phyloP scores from a whole-genome alignment of 2,888 invertebrate genomes.

The Schrankia costaestrigalis region DNA sequence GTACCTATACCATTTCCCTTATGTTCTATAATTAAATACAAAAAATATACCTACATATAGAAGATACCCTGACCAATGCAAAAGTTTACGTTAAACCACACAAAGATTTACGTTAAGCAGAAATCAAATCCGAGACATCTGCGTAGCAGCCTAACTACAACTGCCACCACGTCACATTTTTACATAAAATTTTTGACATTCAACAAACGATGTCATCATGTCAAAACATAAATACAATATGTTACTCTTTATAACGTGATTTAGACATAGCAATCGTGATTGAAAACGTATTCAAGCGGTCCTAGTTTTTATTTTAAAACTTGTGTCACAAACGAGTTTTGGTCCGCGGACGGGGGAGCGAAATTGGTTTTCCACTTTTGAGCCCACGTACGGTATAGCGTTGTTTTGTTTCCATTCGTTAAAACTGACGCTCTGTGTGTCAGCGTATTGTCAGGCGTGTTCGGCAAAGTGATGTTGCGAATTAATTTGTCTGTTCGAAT shows the following conservation, averaged over 20 bases:
- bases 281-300: constrained; percentile 35
- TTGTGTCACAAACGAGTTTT: constrained; percentile 40
- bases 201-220: too few relatives aligned
- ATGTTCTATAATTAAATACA: too few relatives aligned
- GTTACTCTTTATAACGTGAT: constrained; percentile 2
- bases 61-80: too few relatives aligned
- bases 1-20: too few relatives aligned
- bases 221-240: too few relatives aligned
- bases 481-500: constrained; percentile 15
- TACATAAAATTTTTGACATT: too few relatives aligned
- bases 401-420: constrained; percentile 40
- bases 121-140: too few relatives aligned
- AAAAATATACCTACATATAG: too few relatives aligned
- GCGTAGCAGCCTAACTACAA: too few relatives aligned
- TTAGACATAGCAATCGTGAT: constrained; percentile 20
- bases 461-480: constrained; percentile 15
- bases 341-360: constrained; percentile 34
- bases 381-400: constrained; percentile 30
- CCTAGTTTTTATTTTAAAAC: constrained; percentile 36
- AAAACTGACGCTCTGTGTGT: constrained; percentile 26
- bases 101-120: too few relatives aligned
- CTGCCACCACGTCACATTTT: too few relatives aligned
- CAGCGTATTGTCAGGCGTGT: constrained; percentile 28
- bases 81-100: too few relatives aligned
- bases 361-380: constrained; percentile 63